Percentiles rank a stretch among this genome's conserved stretches.
Evolutionary conservation across 1,140 invertebrate species (phyloP).

Genomic region (Formica exsecta): DNA sequence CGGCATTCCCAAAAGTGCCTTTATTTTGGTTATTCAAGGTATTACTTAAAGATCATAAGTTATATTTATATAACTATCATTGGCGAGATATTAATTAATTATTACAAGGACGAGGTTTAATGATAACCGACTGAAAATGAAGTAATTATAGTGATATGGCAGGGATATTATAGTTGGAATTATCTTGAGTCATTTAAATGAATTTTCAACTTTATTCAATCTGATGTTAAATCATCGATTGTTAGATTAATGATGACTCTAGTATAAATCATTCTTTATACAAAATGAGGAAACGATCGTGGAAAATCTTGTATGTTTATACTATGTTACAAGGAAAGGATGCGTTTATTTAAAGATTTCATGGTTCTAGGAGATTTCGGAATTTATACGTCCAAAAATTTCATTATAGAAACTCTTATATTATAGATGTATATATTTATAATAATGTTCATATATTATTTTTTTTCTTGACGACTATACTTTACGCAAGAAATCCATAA

Average conservation of each 20-base stretch:
- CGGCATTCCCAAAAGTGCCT: neutral
- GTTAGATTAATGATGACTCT: neutral
- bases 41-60: neutral
- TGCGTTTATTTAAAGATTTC: conserved; percentile 13
- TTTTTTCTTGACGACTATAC: neutral
- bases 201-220: neutral
- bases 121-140: neutral
- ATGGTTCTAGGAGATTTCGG: neutral
- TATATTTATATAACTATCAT: neutral
- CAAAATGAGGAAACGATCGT: neutral
- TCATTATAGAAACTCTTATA: conserved; percentile 15
- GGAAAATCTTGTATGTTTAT: neutral
- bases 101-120: neutral
- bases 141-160: neutral
- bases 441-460: neutral
- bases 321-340: neutral
- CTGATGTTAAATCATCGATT: neutral
- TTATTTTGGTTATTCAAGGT: neutral
- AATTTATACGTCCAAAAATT: neutral
- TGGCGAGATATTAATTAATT: neutral
- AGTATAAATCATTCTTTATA: neutral
- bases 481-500: conserved; percentile 19
- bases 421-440: conserved; percentile 13
- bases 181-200: neutral
- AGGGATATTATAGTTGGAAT: neutral